These are phyloP conservation scores for Drosophila nr. medialis DNA, from an alignment of 2,888 invertebrate genomes.

Conservation along the genomic window DNA sequence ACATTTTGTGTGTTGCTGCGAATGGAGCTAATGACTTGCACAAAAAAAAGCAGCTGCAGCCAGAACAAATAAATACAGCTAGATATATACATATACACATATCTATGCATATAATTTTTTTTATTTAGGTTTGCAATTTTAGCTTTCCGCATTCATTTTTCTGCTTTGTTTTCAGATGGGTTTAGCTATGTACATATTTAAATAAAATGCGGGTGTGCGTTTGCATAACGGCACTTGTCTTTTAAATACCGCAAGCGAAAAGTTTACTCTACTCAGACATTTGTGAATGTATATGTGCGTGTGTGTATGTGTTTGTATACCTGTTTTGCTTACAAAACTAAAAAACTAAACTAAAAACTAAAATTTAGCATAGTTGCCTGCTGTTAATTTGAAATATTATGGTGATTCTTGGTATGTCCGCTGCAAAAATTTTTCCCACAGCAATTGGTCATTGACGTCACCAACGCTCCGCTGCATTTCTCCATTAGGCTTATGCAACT, in stretches of 20 bases:
- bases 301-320: not conserved
- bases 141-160: conserved; percentile 8
- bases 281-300: conserved; percentile 33
- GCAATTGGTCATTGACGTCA: conserved; percentile 50
- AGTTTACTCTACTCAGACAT: conserved; percentile 48
- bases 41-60: conserved; percentile 7
- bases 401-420: conserved; percentile 9
- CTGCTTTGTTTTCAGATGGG: conserved; percentile 23
- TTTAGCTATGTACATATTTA: conserved; percentile 33
- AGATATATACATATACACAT: not conserved
- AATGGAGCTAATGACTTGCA: conserved; percentile 54
- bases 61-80: not conserved
- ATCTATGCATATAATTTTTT: not conserved
- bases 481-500: not conserved
- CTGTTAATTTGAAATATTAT: conserved; percentile 1
- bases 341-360: too few relatives aligned
- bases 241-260: conserved; percentile 44
- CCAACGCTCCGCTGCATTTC: conserved; percentile 18
- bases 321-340: conserved; percentile 5
- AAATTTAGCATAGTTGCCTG: conserved; percentile 7
- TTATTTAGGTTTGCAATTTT: conserved; percentile 27
- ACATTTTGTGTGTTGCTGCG: conserved; percentile 35
- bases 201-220: conserved; percentile 17
- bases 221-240: conserved; percentile 26
- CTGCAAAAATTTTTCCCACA: conserved; percentile 60